Percentiles rank a stretch among this genome's conserved stretches.
phyloP scores from a whole-genome alignment of 2,113 vertebrate genomes.

The Cyanoliseus patagonus region DNA sequence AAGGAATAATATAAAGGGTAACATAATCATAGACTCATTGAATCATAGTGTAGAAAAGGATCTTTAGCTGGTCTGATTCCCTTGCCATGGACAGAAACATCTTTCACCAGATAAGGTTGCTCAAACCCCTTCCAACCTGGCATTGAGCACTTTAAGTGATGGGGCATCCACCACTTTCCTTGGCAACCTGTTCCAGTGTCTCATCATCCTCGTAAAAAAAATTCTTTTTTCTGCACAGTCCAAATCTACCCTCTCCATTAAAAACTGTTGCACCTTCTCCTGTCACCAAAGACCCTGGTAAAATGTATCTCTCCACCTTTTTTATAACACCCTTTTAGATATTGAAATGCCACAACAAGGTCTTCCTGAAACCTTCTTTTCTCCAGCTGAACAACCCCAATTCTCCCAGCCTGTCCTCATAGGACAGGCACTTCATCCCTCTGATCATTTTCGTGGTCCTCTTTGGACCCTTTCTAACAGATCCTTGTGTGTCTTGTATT shows the following conservation, averaged over 20 bases:
- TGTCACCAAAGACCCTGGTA: neutral
- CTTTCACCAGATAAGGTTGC: neutral
- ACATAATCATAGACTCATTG: too few species aligned
- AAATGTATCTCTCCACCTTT: neutral
- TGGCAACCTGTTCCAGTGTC: neutral
- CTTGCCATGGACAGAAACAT: neutral
- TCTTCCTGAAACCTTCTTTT: neutral
- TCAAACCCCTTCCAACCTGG: neutral
- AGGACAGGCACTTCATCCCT: neutral
- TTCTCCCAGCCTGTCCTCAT: neutral
- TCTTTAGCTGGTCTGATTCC: neutral
- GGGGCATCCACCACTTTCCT: neutral
- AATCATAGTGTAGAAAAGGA: neutral
- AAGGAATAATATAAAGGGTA: neutral
- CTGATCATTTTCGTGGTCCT: rapidly evolving
- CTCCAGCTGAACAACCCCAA: neutral
- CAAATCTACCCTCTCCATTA: neutral
- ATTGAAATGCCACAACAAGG: neutral
- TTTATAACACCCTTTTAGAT: neutral
- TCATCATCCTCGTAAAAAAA: neutral
- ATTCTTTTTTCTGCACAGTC: neutral
- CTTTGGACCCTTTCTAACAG: neutral
- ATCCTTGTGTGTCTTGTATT: too few species aligned
- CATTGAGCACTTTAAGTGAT: neutral
- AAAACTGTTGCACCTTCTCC: rapidly evolving